phyloP scores from a whole-genome alignment of 2,888 invertebrate genomes.

The Andricus curvator region DNA sequence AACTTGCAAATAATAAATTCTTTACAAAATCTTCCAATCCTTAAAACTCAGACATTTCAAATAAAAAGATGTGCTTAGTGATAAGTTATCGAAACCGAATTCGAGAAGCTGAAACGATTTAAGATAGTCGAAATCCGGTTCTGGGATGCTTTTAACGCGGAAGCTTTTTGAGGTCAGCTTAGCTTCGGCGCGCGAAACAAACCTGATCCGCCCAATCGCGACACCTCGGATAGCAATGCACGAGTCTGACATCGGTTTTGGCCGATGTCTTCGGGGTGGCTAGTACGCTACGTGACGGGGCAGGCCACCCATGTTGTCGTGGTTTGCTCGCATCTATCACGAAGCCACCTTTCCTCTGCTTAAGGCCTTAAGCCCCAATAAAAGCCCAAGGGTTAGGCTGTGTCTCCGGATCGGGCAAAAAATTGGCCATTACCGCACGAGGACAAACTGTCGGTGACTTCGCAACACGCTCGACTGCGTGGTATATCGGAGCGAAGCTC shows the following conservation, averaged over 20 bases:
- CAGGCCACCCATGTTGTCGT: conserved; percentile 77
- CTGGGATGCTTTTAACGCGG: conserved; percentile 38
- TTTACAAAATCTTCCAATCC: too few species aligned
- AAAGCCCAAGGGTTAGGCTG: conserved; percentile 70
- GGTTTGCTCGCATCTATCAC: conserved; percentile 77
- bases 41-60: too few species aligned
- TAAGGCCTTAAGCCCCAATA: conserved; percentile 73
- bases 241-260: conserved; percentile 66
- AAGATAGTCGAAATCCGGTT: conserved; percentile 11
- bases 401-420: conserved; percentile 71
- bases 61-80: not conserved
- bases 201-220: conserved; percentile 14
- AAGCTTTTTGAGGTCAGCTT: conserved; percentile 20
- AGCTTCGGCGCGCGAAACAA: conserved; percentile 8
- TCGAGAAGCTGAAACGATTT: conserved; percentile 16
- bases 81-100: not conserved
- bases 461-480: conserved; percentile 56
- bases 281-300: conserved; percentile 75
- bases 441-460: conserved; percentile 60
- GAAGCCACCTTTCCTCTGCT: conserved; percentile 75
- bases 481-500: conserved; percentile 47
- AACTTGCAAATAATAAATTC: too few species aligned
- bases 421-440: conserved; percentile 69
- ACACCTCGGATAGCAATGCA: conserved; percentile 50
- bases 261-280: conserved; percentile 75